Percentiles rank a stretch among this genome's conserved stretches.
Conservation (phyloP, 1,140 invertebrate genomes). For the Pissodes strobi region DNA sequence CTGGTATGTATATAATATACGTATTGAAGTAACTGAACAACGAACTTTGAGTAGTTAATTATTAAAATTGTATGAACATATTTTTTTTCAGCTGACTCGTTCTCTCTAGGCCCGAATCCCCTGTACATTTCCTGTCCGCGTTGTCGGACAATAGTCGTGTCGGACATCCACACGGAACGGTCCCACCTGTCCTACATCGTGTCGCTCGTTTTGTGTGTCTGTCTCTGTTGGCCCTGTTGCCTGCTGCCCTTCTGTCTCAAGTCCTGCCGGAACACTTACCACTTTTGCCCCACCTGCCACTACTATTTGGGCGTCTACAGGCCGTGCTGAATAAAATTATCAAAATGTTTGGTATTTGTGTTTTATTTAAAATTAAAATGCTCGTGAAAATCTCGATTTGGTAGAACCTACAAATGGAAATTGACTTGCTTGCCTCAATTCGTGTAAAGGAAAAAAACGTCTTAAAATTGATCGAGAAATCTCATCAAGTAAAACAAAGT, state of each 20-base stretch:
- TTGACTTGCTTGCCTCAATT: too few relatives aligned
- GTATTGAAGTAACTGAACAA: neutral
- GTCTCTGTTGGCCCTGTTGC: slow-evolving; percentile 57
- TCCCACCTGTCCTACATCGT: slow-evolving; percentile 51
- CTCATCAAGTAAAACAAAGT: too few relatives aligned
- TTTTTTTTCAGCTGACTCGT: slow-evolving; percentile 39
- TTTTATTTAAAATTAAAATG: too few relatives aligned
- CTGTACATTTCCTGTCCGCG: slow-evolving; percentile 52
- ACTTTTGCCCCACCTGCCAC: slow-evolving; percentile 57
- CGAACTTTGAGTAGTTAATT: too few relatives aligned
- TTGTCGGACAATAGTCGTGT: slow-evolving; percentile 52
- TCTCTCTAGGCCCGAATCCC: slow-evolving; percentile 50
- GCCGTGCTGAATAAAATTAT: slow-evolving; percentile 48
- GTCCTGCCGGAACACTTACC: slow-evolving; percentile 55
- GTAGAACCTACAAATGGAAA: too few relatives aligned
- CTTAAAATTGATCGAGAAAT: too few relatives aligned
- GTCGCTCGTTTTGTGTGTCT: slow-evolving; percentile 51
- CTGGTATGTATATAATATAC: slow-evolving; percentile 26
- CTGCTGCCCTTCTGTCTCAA: slow-evolving; percentile 58
- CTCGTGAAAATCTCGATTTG: too few relatives aligned
- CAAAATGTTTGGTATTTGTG: too few relatives aligned
- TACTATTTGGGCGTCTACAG: slow-evolving; percentile 56
- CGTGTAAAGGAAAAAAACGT: too few relatives aligned
- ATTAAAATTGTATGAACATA: neutral
- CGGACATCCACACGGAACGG: slow-evolving; percentile 46